Percentiles rank a stretch among this genome's conserved stretches.
Evolutionary conservation across 2,888 invertebrate species (phyloP).

Genomic region (Hirtodrosophila histrioides): DNA sequence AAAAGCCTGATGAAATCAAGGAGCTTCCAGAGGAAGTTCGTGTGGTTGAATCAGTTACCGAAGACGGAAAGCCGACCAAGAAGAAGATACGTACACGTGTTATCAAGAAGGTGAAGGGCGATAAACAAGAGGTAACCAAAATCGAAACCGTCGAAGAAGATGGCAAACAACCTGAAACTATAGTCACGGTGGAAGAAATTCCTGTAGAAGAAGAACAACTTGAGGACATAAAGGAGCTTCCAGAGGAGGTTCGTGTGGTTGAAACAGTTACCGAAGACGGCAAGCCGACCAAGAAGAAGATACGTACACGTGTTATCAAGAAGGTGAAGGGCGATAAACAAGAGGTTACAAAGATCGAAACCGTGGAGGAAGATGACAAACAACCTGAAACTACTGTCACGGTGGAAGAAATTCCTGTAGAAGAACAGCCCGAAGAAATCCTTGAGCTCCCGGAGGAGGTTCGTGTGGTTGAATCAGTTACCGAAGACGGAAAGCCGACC

Average conservation of each 20-base stretch:
- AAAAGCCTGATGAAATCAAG: not conserved
- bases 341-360: conserved; percentile 49
- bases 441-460: conserved; percentile 46
- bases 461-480: conserved; percentile 33
- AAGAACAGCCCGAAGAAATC: conserved; percentile 29
- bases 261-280: conserved; percentile 45
- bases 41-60: not conserved
- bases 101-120: conserved; percentile 50
- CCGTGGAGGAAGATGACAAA: conserved; percentile 50
- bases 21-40: conserved; percentile 1
- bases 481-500: conserved; percentile 42
- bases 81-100: conserved; percentile 52
- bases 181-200: conserved; percentile 41
- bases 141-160: conserved; percentile 53
- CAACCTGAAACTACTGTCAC: conserved; percentile 43
- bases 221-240: conserved; percentile 39
- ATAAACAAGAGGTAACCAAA: conserved; percentile 51
- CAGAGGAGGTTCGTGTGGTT: conserved; percentile 42
- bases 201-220: conserved; percentile 35
- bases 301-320: conserved; percentile 46
- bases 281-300: conserved; percentile 43
- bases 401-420: conserved; percentile 35
- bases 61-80: not conserved
- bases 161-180: conserved; percentile 44
- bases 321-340: conserved; percentile 47